Evolutionary conservation across 2,888 invertebrate genomes (phyloP).

Genomic region (Ceraclea dissimilis): DNA sequence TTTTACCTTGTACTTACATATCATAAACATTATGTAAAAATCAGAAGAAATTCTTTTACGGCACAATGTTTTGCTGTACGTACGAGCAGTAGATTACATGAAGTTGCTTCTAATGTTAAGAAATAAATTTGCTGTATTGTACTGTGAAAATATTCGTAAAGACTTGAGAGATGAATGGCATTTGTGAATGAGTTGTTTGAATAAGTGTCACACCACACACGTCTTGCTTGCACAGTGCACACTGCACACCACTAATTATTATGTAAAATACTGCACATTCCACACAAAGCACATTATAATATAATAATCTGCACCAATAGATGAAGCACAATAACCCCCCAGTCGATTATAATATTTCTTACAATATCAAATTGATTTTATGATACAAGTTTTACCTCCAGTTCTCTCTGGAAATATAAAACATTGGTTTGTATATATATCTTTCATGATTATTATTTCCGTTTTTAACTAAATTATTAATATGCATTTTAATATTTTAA

Average conservation of each 20-base stretch:
- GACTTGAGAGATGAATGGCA: too few species aligned
- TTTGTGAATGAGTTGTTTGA: background rate
- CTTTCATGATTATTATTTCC: background rate
- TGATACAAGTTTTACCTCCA: background rate
- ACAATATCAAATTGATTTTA: background rate
- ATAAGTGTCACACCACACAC: background rate
- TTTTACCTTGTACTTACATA: background rate
- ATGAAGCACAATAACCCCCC: background rate
- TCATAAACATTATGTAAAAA: too few species aligned
- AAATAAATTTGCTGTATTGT: too few species aligned
- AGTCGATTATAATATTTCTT: background rate
- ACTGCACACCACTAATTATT: background rate
- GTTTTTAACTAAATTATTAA: too few species aligned
- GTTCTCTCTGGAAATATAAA: background rate
- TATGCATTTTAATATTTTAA: too few species aligned
- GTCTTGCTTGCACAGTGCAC: background rate
- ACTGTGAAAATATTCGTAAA: too few species aligned
- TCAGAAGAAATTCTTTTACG: too few species aligned
- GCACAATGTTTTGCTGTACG: too few species aligned
- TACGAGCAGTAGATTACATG: too few species aligned
- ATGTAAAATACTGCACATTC: background rate
- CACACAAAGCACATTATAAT: background rate
- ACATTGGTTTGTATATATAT: background rate
- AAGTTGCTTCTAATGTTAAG: too few species aligned
- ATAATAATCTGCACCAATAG: background rate